Conservation (phyloP, 1,140 invertebrate genomes). For the Andricus grossulariae region DNA sequence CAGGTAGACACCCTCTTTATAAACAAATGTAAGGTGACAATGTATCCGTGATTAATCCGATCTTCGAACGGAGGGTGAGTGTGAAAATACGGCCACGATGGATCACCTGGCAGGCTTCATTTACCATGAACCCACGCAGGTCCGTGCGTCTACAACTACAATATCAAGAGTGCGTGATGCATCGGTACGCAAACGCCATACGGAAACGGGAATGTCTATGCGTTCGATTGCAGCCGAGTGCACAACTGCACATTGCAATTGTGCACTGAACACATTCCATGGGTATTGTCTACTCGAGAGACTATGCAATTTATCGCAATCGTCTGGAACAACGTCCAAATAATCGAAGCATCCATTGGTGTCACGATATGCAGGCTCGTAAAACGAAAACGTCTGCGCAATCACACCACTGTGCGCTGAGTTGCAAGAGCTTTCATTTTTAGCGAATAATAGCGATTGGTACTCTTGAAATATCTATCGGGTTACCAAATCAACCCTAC, state of each 20-base stretch:
- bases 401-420: not conserved
- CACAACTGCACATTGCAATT: slow-evolving; percentile 19
- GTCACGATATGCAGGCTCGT: slow-evolving; percentile 4
- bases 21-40: slow-evolving; percentile 19
- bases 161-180: slow-evolving; percentile 23
- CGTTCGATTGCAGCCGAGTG: not conserved
- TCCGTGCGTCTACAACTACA: not conserved
- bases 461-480: not conserved
- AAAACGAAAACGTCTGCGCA: not conserved
- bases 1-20: not conserved
- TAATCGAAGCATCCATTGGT: not conserved
- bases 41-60: not conserved
- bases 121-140: slow-evolving; percentile 31
- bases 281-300: slow-evolving; percentile 52
- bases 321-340: slow-evolving; percentile 36
- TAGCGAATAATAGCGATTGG: not conserved
- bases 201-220: not conserved
- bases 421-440: not conserved
- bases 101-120: slow-evolving; percentile 34
- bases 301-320: slow-evolving; percentile 57
- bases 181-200: not conserved
- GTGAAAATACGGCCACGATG: slow-evolving; percentile 17
- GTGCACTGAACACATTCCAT: slow-evolving; percentile 28
- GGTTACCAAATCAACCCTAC: not conserved
- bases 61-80: not conserved